A percentile compares a stretch with the other conserved stretches of the same genome.
These are phyloP conservation scores for Xiphias gladius DNA, from an alignment of 2,113 vertebrate genomes.

Conservation along the genomic window DNA sequence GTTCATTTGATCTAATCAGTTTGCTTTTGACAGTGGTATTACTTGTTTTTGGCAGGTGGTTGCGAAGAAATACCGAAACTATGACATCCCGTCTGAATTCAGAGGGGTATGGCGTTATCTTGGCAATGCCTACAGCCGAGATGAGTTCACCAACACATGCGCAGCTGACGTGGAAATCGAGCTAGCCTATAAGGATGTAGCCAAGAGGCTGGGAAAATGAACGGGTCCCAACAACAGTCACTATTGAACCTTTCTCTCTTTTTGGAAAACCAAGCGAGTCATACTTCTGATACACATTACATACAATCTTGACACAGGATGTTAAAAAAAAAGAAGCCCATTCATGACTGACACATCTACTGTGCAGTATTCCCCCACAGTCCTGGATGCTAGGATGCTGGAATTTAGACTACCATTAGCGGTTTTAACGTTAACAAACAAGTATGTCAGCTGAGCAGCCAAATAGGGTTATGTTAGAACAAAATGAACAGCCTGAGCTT, in stretches of 20 bases:
- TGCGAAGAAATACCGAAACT: constrained; percentile 95
- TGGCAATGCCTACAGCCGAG: constrained; percentile 89
- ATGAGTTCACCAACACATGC: constrained; percentile 97
- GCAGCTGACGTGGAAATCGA: constrained; percentile 93
- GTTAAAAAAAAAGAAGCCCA: too few relatives aligned
- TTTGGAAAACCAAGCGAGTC: not conserved
- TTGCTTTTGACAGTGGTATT: not conserved
- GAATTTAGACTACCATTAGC: too few relatives aligned
- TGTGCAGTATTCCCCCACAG: too few relatives aligned
- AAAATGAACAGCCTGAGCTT: too few relatives aligned
- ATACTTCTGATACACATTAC: not conserved
- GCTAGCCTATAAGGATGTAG: constrained; percentile 93
- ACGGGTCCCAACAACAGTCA: not conserved
- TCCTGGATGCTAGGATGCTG: too few relatives aligned
- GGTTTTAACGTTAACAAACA: too few relatives aligned
- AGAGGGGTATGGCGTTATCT: constrained; percentile 93
- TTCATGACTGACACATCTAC: too few relatives aligned
- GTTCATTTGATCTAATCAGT: not conserved
- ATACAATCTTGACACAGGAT: not conserved
- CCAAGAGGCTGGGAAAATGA: constrained; percentile 90
- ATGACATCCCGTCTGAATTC: constrained; percentile 92
- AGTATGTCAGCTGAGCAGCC: too few relatives aligned
- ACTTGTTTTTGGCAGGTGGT: constrained; percentile 88
- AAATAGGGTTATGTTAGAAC: too few relatives aligned
- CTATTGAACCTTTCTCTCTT: not conserved